phyloP scores from a whole-genome alignment of 2,888 invertebrate species.

The Netelia virgata region DNA sequence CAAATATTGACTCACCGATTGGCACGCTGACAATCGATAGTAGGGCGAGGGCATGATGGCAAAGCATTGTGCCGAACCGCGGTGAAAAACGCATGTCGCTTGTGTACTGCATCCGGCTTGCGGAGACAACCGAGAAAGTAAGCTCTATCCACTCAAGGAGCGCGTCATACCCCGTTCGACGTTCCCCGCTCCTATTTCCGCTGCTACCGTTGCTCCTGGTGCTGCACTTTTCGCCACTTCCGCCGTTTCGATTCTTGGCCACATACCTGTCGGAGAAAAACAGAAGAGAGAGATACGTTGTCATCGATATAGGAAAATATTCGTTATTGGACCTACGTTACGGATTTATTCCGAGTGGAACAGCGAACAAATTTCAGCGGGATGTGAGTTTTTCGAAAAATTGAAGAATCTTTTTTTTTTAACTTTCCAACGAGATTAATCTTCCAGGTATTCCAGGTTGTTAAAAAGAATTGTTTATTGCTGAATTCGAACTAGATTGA shows the following conservation, averaged over 20 bases:
- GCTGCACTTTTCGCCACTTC: slow-evolving; percentile 55
- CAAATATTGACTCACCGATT: slow-evolving; percentile 79
- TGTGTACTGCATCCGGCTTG: slow-evolving; percentile 74
- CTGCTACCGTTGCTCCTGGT: slow-evolving; percentile 25
- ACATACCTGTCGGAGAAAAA: slow-evolving; percentile 51
- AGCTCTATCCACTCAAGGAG: slow-evolving; percentile 65
- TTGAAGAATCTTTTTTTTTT: neutral
- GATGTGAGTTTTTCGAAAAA: neutral
- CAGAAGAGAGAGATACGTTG: neutral
- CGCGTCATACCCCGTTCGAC: slow-evolving; percentile 63
- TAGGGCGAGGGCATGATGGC: slow-evolving; percentile 77
- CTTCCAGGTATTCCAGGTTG: neutral
- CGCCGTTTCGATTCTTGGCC: slow-evolving; percentile 41
- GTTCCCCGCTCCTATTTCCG: slow-evolving; percentile 39
- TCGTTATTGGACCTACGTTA: too few species aligned
- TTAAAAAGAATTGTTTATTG: too few species aligned
- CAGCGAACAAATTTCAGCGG: neutral
- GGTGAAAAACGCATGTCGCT: slow-evolving; percentile 69
- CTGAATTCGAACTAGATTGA: too few species aligned
- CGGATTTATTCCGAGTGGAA: neutral
- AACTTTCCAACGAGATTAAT: neutral
- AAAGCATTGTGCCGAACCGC: slow-evolving; percentile 81
- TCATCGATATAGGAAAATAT: neutral
- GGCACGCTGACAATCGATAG: slow-evolving; percentile 81
- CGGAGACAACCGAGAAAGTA: slow-evolving; percentile 65